Evolutionary conservation across 2,797 vertebrate species (phyloP), one percentile per base, ranked within the genome.

Genomic region (Phataginus tricuspis): DNA sequence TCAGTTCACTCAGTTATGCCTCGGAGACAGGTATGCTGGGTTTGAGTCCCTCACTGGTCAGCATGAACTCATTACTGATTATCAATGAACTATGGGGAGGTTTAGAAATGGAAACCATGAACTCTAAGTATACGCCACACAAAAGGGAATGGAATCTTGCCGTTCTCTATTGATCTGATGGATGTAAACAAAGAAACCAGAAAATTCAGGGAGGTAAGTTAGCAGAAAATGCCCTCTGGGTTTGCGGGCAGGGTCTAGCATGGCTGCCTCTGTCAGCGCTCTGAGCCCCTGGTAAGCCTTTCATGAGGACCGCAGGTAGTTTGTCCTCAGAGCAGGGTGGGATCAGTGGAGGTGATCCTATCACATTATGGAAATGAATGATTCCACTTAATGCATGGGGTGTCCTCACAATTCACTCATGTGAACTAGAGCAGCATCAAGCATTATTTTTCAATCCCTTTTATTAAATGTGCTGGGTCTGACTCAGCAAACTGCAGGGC

Each of bases 381-480:
- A 34, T 49, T 72, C 9, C 27, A 16, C 45, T 90, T 92, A 95
- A 96, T 82, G 80, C 80, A 92, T 80, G 71, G 78, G 29, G 19
- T 84, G 92, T 94, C 97, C 86, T 95, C 84, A 69, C 96, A 79
- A 89, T 96, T 95, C 92, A 69, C 92, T 96, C 88, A 34, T 92
- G 64, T 34, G 85, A 89, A 72, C 34, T 9, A 77, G 71, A 89
- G 91, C 39, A 63, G 45, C 93, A 94, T 94, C 91, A 94, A 86
- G 90, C 69, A 29, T 77, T 86, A 96, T 96, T 89, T 96, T 95
- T 96, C 96, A 88, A 80, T 95, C 91, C 78, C 15, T 57, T 93
- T 95, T 90, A 96, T 96, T 88, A 95, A 94, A 95, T 34, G 55
- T 97, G 95, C 77, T 89, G 79, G 82, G 90, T 94, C 97, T 97